phyloP scores from a whole-genome alignment of 2,888 invertebrate species.

The Ethmia dodecea region DNA sequence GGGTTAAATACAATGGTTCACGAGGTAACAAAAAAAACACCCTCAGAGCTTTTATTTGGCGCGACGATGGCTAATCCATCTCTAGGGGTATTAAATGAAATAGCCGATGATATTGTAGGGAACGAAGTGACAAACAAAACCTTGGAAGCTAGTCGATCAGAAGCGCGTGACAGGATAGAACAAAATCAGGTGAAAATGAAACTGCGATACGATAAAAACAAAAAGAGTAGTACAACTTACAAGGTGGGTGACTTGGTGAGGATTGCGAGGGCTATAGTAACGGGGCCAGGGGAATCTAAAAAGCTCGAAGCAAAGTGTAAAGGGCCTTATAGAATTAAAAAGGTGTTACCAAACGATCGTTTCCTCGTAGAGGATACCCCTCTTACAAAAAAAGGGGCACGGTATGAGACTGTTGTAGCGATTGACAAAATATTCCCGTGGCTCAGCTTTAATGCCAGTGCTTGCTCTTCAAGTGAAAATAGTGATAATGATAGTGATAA shows the following conservation, averaged over 20 bases:
- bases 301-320: constrained; percentile 20
- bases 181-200: neutral
- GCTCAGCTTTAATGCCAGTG: constrained; percentile 13
- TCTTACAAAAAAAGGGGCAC: constrained; percentile 12
- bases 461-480: neutral
- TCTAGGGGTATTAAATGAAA: too few relatives aligned
- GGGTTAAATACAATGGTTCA: constrained; percentile 19
- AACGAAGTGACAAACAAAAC: constrained; percentile 12
- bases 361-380: constrained; percentile 16
- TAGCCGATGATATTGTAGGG: constrained; percentile 5
- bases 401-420: constrained; percentile 15
- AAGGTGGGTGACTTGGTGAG: constrained; percentile 17
- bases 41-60: constrained; percentile 16
- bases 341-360: constrained; percentile 17
- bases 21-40: constrained; percentile 14
- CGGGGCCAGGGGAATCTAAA: constrained; percentile 15
- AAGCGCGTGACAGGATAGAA: neutral
- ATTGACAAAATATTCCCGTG: constrained; percentile 18
- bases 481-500: neutral
- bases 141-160: neutral
- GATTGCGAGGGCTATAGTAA: constrained; percentile 17
- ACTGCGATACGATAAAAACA: constrained; percentile 3
- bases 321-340: constrained; percentile 17
- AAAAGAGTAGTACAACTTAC: constrained; percentile 6
- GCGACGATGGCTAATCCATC: too few relatives aligned